Base-by-base conservation (phyloP, 2,888 invertebrate genomes). In the Cheilosia grossa region DNA sequence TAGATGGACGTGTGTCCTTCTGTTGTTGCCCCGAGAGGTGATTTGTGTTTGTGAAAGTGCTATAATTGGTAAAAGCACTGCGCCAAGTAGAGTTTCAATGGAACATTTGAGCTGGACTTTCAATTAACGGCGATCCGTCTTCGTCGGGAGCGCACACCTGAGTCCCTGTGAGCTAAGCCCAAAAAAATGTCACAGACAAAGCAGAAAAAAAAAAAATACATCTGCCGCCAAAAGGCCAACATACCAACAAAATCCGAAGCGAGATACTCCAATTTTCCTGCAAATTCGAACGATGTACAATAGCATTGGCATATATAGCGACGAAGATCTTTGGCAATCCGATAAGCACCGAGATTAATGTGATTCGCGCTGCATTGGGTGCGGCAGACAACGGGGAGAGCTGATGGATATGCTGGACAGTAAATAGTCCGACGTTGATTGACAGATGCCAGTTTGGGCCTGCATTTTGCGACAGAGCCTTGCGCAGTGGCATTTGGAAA, bases 301-400 rank as follows among this genome's bases (percentile, higher is more conserved):
- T 37, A 24, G 1, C 49, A 30, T 19, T 47, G 24, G n/a, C 15
- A 21, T 27, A 7, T 27, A 24, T 15, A 51, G 24, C 51, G 9
- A 53, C 40, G 40, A 54, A 54, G 27, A 69, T 56, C 56, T 30
- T 30, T 54, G 1, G 58, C 47, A 69, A 80, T 69, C 54, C 19
- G 70, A 70, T 56, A 67, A 69, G 33, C 54, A 15, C 15, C n/a
- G 47, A 58, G 69, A 69, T 69, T 69, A 58, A 69, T 69, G 69
- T 33, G 56, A 69, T 58, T 56, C n/a, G 56, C 37, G 15, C 19
- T 17, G 47, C 24, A 58, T 17, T 58, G 69, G 69, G 69, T 49
- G 69, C 58, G 69, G 69, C 58, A 53, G 37, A 10, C 33, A 10
- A 27, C 6, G 17, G 24, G 7, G 17, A 40, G 24, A 51, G 13